Percentiles rank a stretch among this genome's conserved stretches.
Conservation (phyloP, 2,888 invertebrate genomes). For the Hedychridium roseum region DNA sequence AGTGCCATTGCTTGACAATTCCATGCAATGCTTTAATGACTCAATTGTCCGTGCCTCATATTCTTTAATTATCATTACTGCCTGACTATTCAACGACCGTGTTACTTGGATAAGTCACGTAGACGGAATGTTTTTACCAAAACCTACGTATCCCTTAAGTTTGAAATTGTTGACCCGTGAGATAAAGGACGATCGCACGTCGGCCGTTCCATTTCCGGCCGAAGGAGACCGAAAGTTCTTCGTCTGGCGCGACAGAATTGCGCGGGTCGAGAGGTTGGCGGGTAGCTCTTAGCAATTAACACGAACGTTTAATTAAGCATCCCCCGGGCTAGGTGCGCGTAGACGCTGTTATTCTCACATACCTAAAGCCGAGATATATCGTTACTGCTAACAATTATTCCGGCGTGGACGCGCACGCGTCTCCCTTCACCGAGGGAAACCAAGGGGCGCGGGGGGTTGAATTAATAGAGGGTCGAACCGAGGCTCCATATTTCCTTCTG, state of each 20-base stretch:
- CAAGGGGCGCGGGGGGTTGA: conserved; percentile 39
- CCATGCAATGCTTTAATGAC: too few species aligned
- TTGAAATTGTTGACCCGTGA: background rate
- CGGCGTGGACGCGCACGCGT: conserved; percentile 26
- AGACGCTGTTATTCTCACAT: conserved; percentile 57
- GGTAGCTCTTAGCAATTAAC: conserved; percentile 58
- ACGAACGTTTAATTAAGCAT: conserved; percentile 60
- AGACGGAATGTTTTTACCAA: too few species aligned
- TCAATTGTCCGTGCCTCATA: too few species aligned
- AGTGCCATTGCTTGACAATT: too few species aligned
- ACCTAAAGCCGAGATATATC: conserved; percentile 54
- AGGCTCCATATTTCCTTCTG: conserved; percentile 26
- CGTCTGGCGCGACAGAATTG: conserved; percentile 29
- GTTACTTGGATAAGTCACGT: too few species aligned
- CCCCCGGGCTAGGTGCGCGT: conserved; percentile 39
- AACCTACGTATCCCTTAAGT: too few species aligned
- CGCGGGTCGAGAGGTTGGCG: conserved; percentile 46
- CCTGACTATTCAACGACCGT: too few species aligned
- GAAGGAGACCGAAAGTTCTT: conserved; percentile 42
- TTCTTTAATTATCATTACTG: too few species aligned
- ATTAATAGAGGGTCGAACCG: conserved; percentile 46
- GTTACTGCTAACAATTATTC: conserved; percentile 57
- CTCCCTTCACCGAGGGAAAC: conserved; percentile 13
- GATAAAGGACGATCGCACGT: conserved; percentile 25
- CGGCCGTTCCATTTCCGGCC: conserved; percentile 29